Base-by-base conservation (phyloP, 2,888 invertebrate genomes). In the Cactoblastis cactorum region DNA sequence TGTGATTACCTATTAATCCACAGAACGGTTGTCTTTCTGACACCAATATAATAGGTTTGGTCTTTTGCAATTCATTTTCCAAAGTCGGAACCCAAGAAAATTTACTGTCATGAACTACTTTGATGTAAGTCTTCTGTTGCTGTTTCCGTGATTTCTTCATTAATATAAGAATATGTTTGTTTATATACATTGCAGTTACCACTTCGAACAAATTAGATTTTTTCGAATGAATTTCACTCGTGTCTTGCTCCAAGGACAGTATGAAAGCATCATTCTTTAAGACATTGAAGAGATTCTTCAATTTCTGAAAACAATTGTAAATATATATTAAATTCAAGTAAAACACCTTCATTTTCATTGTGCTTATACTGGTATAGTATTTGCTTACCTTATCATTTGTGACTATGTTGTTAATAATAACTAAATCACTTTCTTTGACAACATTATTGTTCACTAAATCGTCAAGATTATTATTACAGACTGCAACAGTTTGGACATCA, bases 1-100 rank as follows among this genome's bases (percentile, higher is more conserved):
- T 22, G 3, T 22, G 8, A 34, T 47, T 68, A 80, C 80, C 80
- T 56, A 72, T 55, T 43, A 74, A 62, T 9, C 80, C 80, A 53
- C 74, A 74, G 50, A 70, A 69, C 2, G 69, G 67, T 49, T 75
- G 74, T 49, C 56, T 68, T 43, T 80, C 74, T 2, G 77, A 77
- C 22, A 80, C 65, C 37, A 80, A 56, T 17, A 77, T 57, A 18
- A 80, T 64, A 32, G 61, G 64, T 53, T 67, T 65, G 19, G 68
- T 63, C 50, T 56, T 74, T 37, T 66, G 61, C 49, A 81, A 53
- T 57, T 77, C 74, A 43, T 52, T 58, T 58, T 68, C 59, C 8
- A 77, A 57, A 48, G 62, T 60, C 22, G 67, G 48, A 2, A 77
- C 58, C 79, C 80, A 81, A 38, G 67, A 64, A 39, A 77, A 77